Percentiles rank a stretch among this genome's conserved stretches.
These are phyloP conservation scores for Pantelozetes paolii DNA, from an alignment of 2,888 invertebrate species.

Conservation along the genomic window DNA sequence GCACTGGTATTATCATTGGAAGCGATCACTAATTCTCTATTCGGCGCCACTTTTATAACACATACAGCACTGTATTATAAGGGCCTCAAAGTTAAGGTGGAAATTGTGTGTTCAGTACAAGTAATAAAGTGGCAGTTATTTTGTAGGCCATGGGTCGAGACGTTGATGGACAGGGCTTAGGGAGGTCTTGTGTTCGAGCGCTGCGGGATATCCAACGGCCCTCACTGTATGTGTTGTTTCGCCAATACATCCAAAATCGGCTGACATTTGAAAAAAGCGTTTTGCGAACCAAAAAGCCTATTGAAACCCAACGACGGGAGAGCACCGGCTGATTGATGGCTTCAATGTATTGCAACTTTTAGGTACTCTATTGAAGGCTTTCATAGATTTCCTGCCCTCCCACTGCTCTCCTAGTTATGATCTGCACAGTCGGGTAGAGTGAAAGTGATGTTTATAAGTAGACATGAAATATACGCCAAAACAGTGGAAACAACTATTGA, in stretches of 20 bases:
- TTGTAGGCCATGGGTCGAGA: constrained; percentile 27
- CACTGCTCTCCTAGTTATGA: constrained; percentile 21
- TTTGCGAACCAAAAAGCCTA: not conserved
- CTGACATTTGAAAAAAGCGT: constrained; percentile 20
- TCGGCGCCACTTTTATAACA: constrained; percentile 35
- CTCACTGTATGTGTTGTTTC: not conserved
- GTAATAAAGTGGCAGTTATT: constrained; percentile 35
- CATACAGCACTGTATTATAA: not conserved
- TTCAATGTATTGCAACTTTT: not conserved
- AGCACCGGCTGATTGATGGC: constrained; percentile 24
- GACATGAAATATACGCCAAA: constrained; percentile 9
- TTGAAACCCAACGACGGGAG: not conserved
- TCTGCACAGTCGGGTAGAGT: not conserved
- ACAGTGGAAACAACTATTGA: not conserved
- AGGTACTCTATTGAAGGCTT: not conserved
- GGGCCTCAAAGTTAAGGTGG: constrained; percentile 18
- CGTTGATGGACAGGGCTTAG: constrained; percentile 27
- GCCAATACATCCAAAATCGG: constrained; percentile 11
- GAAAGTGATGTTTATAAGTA: not conserved
- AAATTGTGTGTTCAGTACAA: constrained; percentile 11
- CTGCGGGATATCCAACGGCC: constrained; percentile 20
- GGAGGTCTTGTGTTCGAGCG: constrained; percentile 16
- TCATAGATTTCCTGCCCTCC: constrained; percentile 30
- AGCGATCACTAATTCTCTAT: constrained; percentile 4
- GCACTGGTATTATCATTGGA: not conserved